Conservation (phyloP, 2,113 vertebrate genomes). For the Chunga burmeisteri region DNA sequence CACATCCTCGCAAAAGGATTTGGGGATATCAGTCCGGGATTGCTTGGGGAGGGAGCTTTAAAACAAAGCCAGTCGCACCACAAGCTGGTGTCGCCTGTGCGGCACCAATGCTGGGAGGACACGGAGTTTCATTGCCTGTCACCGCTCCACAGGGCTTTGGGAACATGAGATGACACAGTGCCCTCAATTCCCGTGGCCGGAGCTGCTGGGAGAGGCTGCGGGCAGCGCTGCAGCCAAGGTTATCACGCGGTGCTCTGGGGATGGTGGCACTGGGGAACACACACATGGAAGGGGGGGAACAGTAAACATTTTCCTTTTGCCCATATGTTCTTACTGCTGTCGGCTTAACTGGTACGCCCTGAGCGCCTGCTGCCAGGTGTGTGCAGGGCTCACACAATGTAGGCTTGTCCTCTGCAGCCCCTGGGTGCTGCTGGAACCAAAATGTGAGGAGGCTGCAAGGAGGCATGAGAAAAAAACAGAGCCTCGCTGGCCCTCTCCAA, state of each 20-base stretch:
- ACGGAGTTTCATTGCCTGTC: background rate
- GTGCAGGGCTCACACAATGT: background rate
- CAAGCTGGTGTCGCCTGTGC: fast-evolving
- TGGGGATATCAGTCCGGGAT: background rate
- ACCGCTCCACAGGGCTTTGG: background rate
- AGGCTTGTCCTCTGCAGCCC: background rate
- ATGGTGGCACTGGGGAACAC: background rate
- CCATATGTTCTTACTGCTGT: background rate
- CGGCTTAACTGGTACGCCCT: fast-evolving
- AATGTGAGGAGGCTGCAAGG: background rate
- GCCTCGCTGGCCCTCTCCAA: fast-evolving
- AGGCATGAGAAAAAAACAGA: background rate
- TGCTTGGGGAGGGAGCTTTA: background rate
- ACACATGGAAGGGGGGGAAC: background rate
- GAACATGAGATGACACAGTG: background rate
- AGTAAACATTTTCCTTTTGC: background rate
- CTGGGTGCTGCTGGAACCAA: background rate
- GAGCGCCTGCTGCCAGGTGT: background rate
- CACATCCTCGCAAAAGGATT: background rate
- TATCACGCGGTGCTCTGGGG: background rate
- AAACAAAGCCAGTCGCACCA: background rate
- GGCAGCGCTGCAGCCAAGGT: fast-evolving
- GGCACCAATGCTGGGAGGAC: background rate
- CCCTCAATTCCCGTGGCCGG: background rate
- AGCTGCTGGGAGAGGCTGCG: background rate